Percentiles rank a stretch among this genome's conserved stretches.
phyloP scores from a whole-genome alignment of 2,797 vertebrate species.

The Amblyraja radiata region DNA sequence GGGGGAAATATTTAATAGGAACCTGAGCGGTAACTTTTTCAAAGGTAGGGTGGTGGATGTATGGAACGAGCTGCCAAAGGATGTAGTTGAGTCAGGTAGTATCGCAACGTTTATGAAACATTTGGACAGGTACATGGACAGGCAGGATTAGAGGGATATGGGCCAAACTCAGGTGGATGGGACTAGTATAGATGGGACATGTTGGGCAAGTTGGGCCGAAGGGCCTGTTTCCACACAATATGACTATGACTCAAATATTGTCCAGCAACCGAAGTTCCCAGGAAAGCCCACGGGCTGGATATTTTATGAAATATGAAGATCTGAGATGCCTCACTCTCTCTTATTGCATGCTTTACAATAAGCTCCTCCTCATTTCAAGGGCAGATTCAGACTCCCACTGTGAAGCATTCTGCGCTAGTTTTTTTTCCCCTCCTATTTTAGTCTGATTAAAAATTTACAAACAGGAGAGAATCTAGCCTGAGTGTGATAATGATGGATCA shows the following conservation, averaged over 20 bases:
- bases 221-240: no score
- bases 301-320: neutral
- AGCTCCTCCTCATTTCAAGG: constrained; percentile 41
- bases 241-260: neutral
- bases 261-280: neutral
- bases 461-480: constrained; percentile 56
- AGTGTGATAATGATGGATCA: constrained; percentile 59
- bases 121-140: no score
- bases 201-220: no score
- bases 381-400: constrained; percentile 37
- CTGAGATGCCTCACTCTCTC: neutral
- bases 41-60: no score
- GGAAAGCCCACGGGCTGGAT: neutral
- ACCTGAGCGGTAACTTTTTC: no score
- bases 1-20: no score
- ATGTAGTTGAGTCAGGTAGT: no score
- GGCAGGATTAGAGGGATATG: no score
- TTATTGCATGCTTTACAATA: constrained; percentile 36
- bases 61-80: no score
- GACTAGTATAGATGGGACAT: no score
- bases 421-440: constrained; percentile 46
- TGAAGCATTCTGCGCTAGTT: constrained; percentile 46
- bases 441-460: constrained; percentile 72
- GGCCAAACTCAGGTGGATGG: no score
- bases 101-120: no score